These are phyloP conservation scores for Cydia pomonella DNA, from an alignment of 1,140 invertebrate genomes.

Conservation along the genomic window DNA sequence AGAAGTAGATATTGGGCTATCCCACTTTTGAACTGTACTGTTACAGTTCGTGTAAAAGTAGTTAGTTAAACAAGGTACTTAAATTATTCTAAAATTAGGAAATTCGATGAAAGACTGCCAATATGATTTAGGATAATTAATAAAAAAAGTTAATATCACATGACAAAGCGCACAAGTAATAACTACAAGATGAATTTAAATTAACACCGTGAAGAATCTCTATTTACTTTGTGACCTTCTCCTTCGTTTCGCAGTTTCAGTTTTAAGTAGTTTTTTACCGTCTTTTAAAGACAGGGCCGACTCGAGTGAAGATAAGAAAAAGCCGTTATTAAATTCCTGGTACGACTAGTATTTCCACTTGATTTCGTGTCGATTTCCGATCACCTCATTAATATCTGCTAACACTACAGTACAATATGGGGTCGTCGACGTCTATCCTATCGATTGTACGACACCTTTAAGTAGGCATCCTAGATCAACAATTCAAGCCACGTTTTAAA, in stretches of 20 bases:
- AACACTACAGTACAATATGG: background rate
- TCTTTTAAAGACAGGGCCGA: background rate
- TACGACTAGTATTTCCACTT: slow-evolving; percentile 15
- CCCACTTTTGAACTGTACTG: no score
- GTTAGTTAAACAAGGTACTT: background rate
- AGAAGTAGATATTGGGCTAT: background rate
- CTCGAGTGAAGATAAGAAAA: background rate
- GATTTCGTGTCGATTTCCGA: slow-evolving; percentile 24
- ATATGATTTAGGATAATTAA: no score
- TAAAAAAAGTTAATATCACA: no score
- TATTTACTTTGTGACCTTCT: background rate
- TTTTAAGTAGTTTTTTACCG: background rate
- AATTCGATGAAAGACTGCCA: no score
- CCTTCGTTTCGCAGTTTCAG: background rate
- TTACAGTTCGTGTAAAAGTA: background rate
- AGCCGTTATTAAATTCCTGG: background rate
- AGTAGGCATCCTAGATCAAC: slow-evolving; percentile 9
- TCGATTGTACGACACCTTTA: slow-evolving; percentile 5
- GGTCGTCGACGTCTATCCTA: slow-evolving; percentile 1
- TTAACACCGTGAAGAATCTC: no score
- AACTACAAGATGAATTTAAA: no score
- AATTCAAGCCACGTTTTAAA: slow-evolving; percentile 22
- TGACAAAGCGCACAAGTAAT: no score
- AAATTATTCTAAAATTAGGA: no score
- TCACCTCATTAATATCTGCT: slow-evolving; percentile 24